Evolutionary conservation across 2,797 vertebrate genomes (phyloP), one percentile per base, ranked within the genome.

Genomic region (Thalassophryne amazonica): DNA sequence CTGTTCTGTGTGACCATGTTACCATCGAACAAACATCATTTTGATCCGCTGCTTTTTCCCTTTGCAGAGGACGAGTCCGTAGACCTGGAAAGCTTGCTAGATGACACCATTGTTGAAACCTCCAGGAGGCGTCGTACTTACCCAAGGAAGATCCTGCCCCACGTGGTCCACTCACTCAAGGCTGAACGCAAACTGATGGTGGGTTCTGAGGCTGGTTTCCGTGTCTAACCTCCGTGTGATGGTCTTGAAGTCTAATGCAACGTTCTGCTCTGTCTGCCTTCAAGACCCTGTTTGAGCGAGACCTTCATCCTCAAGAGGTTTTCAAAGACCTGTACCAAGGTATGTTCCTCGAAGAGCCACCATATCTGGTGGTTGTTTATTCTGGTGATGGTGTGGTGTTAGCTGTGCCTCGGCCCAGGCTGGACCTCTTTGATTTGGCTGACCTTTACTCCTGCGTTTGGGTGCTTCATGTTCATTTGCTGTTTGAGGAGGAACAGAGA

Each of bases 141-240:
- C 76, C 94, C 95, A 4, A 91, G 70, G 57, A 89, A 91, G 84
- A 94, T 97, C 52, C 73, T 93, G 20, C 82, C 86, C 1, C 90
- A 91, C 9, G 86, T 92, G 28, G 76, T 95, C 33, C 85, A 88
- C 30, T 63, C 78, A 5, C 86, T 98, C 62, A 94, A 92, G 69
- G 86, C 90, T 1, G 87, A 96, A 43, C 90, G 94, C 5, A 92
- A 92, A 72, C 68, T 93, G 45, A 54, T 95, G 94, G 96, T 97
- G 75, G 15, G 81, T 51, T 8, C 46, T 17, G 11, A 4, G 9
- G 16, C 2, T 11, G 8, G 1, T 24, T 2, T 6, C 4, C 25
- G 16, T 7, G 1, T 33, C 11, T 4, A 6, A 7, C 20, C 13
- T 9, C 3, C 23, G n/a, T n/a, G n/a, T n/a, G n/a, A n/a, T n/a